A percentile compares a stretch with the other conserved stretches of the same genome.
Conservation (phyloP, 2,888 invertebrate species). For the Cabera pusaria region DNA sequence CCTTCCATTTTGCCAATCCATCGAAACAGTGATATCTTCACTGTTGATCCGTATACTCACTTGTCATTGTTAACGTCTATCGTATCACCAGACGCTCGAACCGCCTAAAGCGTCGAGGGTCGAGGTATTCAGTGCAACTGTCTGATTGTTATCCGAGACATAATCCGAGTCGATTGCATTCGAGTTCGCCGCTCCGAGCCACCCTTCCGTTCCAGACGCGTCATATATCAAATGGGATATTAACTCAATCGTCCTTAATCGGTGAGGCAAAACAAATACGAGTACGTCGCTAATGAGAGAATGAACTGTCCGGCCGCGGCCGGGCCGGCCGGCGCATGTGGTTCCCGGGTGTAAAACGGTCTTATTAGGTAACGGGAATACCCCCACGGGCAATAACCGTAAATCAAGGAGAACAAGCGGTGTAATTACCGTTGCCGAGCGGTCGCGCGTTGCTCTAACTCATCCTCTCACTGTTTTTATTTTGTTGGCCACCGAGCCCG, state of each 20-base stretch:
- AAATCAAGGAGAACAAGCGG: constrained; percentile 84
- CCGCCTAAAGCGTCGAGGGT: constrained; percentile 21
- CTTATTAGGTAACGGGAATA: constrained; percentile 83
- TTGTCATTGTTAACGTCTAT: constrained; percentile 27
- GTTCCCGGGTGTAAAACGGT: constrained; percentile 79
- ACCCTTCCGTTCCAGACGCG: constrained; percentile 61
- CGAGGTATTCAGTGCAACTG: constrained; percentile 29
- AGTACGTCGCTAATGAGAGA: constrained; percentile 77
- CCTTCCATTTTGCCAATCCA: too few species aligned
- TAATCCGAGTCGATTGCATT: constrained; percentile 47
- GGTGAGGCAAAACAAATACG: constrained; percentile 72
- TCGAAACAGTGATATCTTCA: too few species aligned
- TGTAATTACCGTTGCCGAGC: constrained; percentile 82
- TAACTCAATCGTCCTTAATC: constrained; percentile 75
- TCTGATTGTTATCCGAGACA: constrained; percentile 41
- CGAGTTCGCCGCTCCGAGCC: constrained; percentile 41
- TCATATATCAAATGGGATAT: constrained; percentile 73
- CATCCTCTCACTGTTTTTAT: constrained; percentile 80
- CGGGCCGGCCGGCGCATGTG: constrained; percentile 67
- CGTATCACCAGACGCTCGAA: constrained; percentile 11
- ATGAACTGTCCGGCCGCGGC: constrained; percentile 65
- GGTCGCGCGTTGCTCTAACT: constrained; percentile 80
- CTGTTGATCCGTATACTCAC: constrained; percentile 13
- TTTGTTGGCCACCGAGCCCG: constrained; percentile 71
- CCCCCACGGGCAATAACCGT: constrained; percentile 84